phyloP scores from a whole-genome alignment of 2,797 vertebrate species.

The Oreochromis grahami region DNA sequence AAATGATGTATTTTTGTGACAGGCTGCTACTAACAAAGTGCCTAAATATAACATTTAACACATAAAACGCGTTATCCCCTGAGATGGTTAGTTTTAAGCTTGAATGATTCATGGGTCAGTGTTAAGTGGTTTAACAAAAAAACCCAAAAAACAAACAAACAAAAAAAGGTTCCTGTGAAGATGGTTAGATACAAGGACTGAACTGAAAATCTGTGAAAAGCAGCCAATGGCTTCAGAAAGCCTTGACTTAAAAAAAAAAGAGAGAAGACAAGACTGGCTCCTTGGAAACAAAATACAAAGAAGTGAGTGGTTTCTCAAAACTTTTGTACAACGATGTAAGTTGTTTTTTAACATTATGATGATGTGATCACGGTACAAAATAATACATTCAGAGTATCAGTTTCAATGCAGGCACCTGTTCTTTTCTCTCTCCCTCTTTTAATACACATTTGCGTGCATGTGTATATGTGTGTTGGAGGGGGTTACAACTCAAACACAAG shows the following conservation, averaged over 20 bases:
- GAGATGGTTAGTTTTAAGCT: not conserved
- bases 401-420: not conserved
- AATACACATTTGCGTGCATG: not conserved
- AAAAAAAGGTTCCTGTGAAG: not conserved
- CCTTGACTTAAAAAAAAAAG: not conserved
- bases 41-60: not conserved
- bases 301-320: not conserved
- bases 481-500: slow-evolving; percentile 60
- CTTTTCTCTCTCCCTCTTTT: not conserved
- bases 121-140: not conserved
- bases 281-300: not conserved
- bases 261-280: not conserved
- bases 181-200: not conserved
- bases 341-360: not conserved
- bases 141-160: not conserved
- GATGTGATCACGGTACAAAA: slow-evolving; percentile 17
- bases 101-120: not conserved
- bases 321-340: not conserved
- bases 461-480: not conserved
- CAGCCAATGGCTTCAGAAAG: not conserved
- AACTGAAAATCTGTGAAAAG: not conserved
- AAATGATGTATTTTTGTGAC: not conserved
- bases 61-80: not conserved
- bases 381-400: slow-evolving; percentile 20
- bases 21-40: not conserved